phyloP scores from a whole-genome alignment of 2,113 vertebrate species.

The Oncorhynchus keta region DNA sequence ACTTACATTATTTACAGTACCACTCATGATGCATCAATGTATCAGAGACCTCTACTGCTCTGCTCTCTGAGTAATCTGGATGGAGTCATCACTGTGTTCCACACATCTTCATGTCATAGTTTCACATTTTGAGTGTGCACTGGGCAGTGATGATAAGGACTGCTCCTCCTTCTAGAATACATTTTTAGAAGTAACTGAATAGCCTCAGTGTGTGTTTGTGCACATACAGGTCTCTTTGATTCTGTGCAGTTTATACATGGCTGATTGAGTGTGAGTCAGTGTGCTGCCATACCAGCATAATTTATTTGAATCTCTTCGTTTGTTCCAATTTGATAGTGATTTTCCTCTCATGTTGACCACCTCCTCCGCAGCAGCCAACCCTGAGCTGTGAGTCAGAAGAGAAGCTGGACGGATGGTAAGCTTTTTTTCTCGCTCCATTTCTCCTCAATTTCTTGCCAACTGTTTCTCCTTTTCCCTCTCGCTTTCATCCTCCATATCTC shows the following conservation, averaged over 20 bases:
- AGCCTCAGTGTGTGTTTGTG: neutral
- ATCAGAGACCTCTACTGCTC: neutral
- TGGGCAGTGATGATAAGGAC: neutral
- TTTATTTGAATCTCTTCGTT: neutral
- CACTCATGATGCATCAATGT: neutral
- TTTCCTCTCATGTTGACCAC: constrained; percentile 12
- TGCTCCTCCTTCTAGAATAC: neutral
- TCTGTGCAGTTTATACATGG: neutral
- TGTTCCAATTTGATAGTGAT: neutral
- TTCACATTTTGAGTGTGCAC: neutral
- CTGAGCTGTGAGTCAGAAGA: constrained; percentile 70
- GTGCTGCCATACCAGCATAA: neutral
- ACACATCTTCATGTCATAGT: neutral
- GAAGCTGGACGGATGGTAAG: constrained; percentile 78
- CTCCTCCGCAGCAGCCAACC: constrained; percentile 57
- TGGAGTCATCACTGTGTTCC: neutral
- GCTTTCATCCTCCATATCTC: constrained; percentile 20
- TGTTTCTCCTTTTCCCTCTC: neutral
- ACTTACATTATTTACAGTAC: neutral
- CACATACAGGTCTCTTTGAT: neutral
- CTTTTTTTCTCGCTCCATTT: constrained; percentile 19
- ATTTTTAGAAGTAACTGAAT: neutral
- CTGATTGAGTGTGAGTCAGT: neutral
- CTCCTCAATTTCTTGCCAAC: neutral
- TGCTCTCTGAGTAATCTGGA: neutral